Evolutionary conservation across 2,113 vertebrate species (phyloP).

Genomic region (Tonatia bakeri): DNA sequence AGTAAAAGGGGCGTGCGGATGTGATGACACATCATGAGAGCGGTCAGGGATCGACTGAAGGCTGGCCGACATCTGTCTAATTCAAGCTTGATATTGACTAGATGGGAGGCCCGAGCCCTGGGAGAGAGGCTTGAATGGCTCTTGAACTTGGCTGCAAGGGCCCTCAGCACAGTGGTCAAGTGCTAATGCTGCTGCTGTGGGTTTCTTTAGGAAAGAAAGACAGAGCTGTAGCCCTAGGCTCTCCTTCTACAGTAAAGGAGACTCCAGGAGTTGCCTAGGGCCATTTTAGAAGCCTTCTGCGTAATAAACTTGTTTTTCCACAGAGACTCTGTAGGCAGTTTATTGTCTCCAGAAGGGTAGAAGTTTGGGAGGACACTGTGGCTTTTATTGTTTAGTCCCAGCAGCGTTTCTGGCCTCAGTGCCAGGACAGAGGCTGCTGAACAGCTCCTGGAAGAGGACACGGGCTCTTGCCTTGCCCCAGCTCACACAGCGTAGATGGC

Average conservation of each 20-base stretch:
- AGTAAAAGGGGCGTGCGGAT: background rate
- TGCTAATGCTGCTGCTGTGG: background rate
- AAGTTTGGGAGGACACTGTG: background rate
- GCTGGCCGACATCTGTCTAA: too few relatives aligned
- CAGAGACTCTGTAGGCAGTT: background rate
- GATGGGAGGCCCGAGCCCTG: background rate
- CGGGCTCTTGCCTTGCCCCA: accelerated
- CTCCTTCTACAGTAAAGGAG: background rate
- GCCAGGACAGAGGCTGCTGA: background rate
- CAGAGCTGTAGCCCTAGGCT: background rate
- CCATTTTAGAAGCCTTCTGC: background rate
- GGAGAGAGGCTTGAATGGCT: background rate
- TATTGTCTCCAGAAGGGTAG: background rate
- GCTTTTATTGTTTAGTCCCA: background rate
- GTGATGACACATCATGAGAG: background rate
- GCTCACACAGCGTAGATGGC: background rate
- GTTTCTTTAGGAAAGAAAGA: background rate
- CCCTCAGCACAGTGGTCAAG: background rate
- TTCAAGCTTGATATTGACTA: background rate
- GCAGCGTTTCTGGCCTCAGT: background rate
- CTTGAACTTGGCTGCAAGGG: background rate
- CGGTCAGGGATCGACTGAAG: background rate
- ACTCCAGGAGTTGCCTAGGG: background rate
- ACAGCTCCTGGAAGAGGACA: background rate
- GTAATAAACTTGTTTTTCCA: background rate